Conservation (phyloP, 2,888 invertebrate species). For the Drosophila multiciliata region DNA sequence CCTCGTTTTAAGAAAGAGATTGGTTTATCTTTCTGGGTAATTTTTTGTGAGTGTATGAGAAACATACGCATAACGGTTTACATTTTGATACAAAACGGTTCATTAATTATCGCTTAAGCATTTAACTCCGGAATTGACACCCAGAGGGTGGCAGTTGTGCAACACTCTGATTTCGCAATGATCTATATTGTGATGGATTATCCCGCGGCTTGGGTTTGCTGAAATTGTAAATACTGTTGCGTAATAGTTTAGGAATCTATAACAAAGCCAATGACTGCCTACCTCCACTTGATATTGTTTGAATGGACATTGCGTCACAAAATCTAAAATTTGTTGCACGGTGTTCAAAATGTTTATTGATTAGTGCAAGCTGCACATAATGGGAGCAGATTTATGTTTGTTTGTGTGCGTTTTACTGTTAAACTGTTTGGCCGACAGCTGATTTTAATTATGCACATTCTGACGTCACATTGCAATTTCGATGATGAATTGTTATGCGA, state of each 20-base stretch:
- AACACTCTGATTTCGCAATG: constrained; percentile 5
- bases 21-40: background rate
- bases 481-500: background rate
- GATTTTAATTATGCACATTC: constrained; percentile 48
- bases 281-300: background rate
- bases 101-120: constrained; percentile 29
- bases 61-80: constrained; percentile 14
- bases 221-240: background rate
- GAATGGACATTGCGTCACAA: background rate
- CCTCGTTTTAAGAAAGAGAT: background rate
- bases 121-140: constrained; percentile 9
- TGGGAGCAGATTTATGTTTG: constrained; percentile 13
- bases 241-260: background rate
- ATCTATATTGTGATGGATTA: background rate
- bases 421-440: constrained; percentile 23
- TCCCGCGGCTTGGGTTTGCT: background rate
- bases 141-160: background rate
- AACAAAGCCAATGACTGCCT: background rate
- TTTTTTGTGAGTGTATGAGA: background rate
- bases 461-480: constrained; percentile 28
- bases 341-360: constrained; percentile 38
- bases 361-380: constrained; percentile 11
- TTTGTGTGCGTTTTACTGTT: constrained; percentile 21
- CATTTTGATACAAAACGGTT: constrained; percentile 29
- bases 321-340: constrained; percentile 16